These are phyloP conservation scores for Erythrolamprus reginae DNA, from an alignment of 2,113 vertebrate genomes.

Conservation along the genomic window DNA sequence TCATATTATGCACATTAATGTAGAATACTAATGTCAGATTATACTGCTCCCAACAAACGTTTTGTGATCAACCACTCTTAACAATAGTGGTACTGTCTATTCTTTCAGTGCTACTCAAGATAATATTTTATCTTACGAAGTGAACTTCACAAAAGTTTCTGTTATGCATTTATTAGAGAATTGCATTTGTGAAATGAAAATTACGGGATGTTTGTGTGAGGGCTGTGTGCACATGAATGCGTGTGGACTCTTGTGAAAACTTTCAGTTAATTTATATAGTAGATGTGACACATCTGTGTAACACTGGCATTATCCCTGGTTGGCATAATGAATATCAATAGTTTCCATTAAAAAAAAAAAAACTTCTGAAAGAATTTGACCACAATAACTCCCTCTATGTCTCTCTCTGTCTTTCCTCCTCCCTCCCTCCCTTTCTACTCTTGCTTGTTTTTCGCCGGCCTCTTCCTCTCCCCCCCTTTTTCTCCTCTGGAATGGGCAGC, in stretches of 20 bases:
- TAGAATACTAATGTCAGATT: neutral
- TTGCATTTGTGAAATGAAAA: neutral
- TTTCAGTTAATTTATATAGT: neutral
- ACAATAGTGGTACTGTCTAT: neutral
- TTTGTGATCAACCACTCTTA: neutral
- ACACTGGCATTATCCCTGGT: neutral
- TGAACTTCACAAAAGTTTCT: neutral
- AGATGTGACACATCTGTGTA: neutral
- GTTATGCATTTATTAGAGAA: no score
- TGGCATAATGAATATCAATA: neutral
- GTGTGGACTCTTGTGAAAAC: neutral
- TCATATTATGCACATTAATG: neutral
- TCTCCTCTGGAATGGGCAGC: conserved; percentile 13
- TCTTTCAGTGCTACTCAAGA: neutral
- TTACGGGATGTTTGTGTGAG: neutral
- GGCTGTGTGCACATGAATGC: neutral
- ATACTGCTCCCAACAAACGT: neutral
- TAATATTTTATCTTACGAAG: neutral
- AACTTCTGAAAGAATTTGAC: neutral
- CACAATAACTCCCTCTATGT: neutral
- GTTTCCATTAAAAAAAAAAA: no score
- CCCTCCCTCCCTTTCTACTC: neutral
- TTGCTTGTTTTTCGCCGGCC: conserved; percentile 18
- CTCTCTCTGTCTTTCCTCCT: neutral
- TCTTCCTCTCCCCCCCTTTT: neutral